phyloP scores from a whole-genome alignment of 2,113 vertebrate species.

The cattle (Bos taurus) region DNA sequence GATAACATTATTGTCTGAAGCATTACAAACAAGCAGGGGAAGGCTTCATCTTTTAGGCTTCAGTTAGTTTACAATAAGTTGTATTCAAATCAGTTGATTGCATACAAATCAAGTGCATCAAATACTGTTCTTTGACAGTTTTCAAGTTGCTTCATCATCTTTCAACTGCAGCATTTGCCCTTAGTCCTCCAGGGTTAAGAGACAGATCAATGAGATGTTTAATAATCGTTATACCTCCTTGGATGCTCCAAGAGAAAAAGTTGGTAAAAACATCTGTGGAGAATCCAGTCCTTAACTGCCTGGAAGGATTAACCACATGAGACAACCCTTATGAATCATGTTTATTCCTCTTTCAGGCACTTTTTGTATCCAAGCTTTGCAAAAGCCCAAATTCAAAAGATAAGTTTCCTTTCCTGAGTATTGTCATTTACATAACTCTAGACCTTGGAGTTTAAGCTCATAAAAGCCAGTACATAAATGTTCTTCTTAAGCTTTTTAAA shows the following conservation, averaged over 20 bases:
- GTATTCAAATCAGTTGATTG: background rate
- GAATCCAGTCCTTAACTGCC: background rate
- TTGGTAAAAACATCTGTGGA: slow-evolving; percentile 40
- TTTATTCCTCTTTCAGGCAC: slow-evolving; percentile 65
- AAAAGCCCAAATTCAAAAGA: slow-evolving; percentile 53
- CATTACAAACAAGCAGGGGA: background rate
- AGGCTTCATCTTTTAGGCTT: background rate
- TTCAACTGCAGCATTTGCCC: background rate
- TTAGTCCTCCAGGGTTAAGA: background rate
- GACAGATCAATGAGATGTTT: background rate
- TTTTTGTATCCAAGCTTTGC: slow-evolving; percentile 65
- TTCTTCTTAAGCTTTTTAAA: slow-evolving; percentile 69
- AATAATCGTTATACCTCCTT: background rate
- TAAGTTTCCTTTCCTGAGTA: slow-evolving; percentile 64
- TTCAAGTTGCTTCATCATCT: background rate
- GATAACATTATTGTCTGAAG: background rate
- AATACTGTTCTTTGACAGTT: background rate
- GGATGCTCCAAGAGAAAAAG: background rate
- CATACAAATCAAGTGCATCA: background rate
- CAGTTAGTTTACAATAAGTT: slow-evolving; percentile 27
- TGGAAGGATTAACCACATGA: slow-evolving; percentile 59
- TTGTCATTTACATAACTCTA: slow-evolving; percentile 73
- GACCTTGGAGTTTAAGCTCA: slow-evolving; percentile 36
- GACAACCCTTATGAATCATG: slow-evolving; percentile 57
- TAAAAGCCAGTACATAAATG: slow-evolving; percentile 49